Conservation (phyloP, 2,113 vertebrate genomes). For the Apaloderma vittatum region DNA sequence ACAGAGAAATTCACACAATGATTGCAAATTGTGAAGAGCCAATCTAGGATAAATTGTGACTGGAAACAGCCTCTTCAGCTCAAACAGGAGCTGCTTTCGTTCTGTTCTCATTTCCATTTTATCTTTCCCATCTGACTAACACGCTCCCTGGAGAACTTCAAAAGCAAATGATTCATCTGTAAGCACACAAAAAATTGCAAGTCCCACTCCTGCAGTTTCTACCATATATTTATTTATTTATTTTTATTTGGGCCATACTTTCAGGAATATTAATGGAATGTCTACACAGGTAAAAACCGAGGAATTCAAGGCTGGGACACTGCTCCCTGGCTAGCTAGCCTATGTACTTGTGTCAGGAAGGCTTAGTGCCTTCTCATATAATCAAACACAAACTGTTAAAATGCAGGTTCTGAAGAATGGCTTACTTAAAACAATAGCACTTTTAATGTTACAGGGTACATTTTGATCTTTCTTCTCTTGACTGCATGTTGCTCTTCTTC, state of each 20-base stretch:
- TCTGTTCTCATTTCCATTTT: conserved; percentile 28
- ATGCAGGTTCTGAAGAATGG: neutral
- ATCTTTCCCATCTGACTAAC: conserved; percentile 17
- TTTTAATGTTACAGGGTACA: neutral
- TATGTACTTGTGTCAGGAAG: neutral
- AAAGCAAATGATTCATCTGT: conserved; percentile 20
- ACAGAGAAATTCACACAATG: neutral
- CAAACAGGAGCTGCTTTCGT: neutral
- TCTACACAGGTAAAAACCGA: neutral
- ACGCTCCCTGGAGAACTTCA: neutral
- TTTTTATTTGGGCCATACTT: neutral
- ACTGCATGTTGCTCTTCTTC: neutral
- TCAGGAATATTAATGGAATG: neutral
- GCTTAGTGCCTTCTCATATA: neutral
- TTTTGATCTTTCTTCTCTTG: neutral
- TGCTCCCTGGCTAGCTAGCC: neutral
- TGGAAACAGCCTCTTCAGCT: neutral
- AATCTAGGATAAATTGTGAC: neutral
- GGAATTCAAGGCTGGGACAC: neutral
- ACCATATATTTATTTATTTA: neutral
- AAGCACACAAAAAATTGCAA: neutral
- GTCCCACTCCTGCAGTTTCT: neutral
- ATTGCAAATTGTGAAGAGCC: neutral
- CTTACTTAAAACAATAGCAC: neutral
- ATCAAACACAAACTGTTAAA: neutral